Base-by-base conservation (phyloP, 1,140 invertebrate species). In the Scaptomyza graminum region DNA sequence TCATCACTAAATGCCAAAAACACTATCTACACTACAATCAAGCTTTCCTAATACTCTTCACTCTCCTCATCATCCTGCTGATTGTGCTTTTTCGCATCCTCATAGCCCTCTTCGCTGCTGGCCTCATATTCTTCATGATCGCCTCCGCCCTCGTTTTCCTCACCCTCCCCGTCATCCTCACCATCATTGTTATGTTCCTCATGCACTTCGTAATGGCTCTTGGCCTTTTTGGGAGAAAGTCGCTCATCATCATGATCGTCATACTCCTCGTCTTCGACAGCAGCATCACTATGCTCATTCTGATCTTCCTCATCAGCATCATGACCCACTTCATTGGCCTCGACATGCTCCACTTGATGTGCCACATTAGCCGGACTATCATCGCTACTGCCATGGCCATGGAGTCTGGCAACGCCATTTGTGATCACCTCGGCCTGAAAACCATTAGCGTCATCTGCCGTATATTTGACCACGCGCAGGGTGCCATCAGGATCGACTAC, bases 401-500 rank as follows among this genome's bases (percentile, higher is more conserved):
- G 89, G 28, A 90, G 37, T 5, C 73, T 77, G 8, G 69, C 75
- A 44, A 91, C 74, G 46, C 92, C 92, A 56, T 91, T 82, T 15
- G 79, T 90, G 55, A 90, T 88, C 8, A 92, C 91, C 68, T 91
- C 90, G 15, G 93, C 93, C 71, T 93, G 91, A 81, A 94, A 94
- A 46, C 94, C 94, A 78, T 92, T 92, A 34, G 89, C 82, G 54
- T 93, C 92, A 82, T 94, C 92, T 1, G 93, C 93, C 15, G 91
- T 93, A 67, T 94, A 94, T 65, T 92, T 91, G 54, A 93, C 92
- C 52, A 91, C 92, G 73, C 93, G 91, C 71, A 92, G 80, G 49
- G 92, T 91, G 67, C 93, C 93, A 83, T 93, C 93, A 63, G 93
- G 92, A 77, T 93, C 93, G 64, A 93, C 91, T 52, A 93, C 76